Evolutionary conservation across 2,797 vertebrate species (phyloP).

Genomic region (Zalophus californianus): DNA sequence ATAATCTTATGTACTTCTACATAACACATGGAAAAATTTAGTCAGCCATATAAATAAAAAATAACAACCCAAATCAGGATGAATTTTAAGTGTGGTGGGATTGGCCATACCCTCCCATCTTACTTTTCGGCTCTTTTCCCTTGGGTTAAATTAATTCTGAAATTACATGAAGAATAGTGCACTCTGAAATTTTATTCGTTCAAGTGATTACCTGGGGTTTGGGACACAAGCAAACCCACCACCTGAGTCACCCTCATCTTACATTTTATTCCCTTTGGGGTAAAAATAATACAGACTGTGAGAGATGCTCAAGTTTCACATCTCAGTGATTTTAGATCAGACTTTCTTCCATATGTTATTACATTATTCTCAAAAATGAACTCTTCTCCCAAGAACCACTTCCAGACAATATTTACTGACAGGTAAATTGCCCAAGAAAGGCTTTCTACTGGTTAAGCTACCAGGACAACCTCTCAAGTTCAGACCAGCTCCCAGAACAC

Average conservation of each 20-base stretch:
- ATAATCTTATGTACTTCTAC: background rate
- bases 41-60: slow-evolving; percentile 23
- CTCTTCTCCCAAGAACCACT: slow-evolving; percentile 30
- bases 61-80: slow-evolving; percentile 7
- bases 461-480: background rate
- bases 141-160: slow-evolving; percentile 59
- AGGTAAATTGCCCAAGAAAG: background rate
- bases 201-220: background rate
- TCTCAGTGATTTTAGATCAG: background rate
- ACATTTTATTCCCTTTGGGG: background rate
- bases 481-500: background rate
- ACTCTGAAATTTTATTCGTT: slow-evolving; percentile 44
- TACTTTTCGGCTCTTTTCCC: slow-evolving; percentile 41
- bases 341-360: background rate
- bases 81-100: background rate
- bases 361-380: slow-evolving; percentile 21
- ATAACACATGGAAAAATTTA: slow-evolving; percentile 44
- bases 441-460: background rate
- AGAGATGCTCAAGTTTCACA: background rate
- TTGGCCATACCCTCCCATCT: background rate
- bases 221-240: background rate
- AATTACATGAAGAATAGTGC: slow-evolving; percentile 48
- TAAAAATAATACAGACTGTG: slow-evolving; percentile 31
- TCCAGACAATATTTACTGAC: background rate
- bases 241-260: background rate